phyloP scores from a whole-genome alignment of 2,888 invertebrate species.

The Gerosis bhagava region DNA sequence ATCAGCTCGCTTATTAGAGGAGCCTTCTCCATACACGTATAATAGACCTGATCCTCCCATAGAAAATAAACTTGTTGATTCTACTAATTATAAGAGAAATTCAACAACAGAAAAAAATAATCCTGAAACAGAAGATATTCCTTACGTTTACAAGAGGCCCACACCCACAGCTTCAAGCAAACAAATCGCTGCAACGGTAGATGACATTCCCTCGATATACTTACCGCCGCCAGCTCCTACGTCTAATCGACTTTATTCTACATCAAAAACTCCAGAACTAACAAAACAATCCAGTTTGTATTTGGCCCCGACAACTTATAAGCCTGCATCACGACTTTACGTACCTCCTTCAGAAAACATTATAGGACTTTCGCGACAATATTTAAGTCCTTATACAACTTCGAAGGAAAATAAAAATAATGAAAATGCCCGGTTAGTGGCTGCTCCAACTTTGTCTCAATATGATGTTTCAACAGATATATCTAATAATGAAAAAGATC shows the following conservation, averaged over 20 bases:
- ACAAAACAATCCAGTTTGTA: conserved; percentile 53
- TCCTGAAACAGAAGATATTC: conserved; percentile 24
- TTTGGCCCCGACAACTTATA: conserved; percentile 59
- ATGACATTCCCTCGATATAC: conserved; percentile 42
- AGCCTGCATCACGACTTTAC: conserved; percentile 54
- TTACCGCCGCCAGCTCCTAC: conserved; percentile 46
- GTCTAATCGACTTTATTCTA: conserved; percentile 40
- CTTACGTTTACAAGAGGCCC: conserved; percentile 46
- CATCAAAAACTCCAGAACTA: conserved; percentile 44
- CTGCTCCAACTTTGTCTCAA: conserved; percentile 42
- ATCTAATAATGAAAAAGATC: conserved; percentile 34
- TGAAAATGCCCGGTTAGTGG: conserved; percentile 44
- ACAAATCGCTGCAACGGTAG: conserved; percentile 41
- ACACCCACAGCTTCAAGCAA: conserved; percentile 43
- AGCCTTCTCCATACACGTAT: conserved; percentile 57
- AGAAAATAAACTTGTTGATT: conserved; percentile 44
- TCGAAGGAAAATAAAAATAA: conserved; percentile 26
- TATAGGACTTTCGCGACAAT: conserved; percentile 47
- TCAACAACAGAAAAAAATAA: conserved; percentile 24
- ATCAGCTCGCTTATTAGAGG: conserved; percentile 49
- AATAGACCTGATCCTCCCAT: conserved; percentile 46
- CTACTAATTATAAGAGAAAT: too few relatives aligned
- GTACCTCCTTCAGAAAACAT: conserved; percentile 51
- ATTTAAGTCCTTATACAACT: conserved; percentile 45
- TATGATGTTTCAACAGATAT: conserved; percentile 33